Percentiles rank a stretch among this genome's conserved stretches.
These are phyloP conservation scores for Benthosema pterotum DNA, from an alignment of 2,797 vertebrate species.

Conservation along the genomic window DNA sequence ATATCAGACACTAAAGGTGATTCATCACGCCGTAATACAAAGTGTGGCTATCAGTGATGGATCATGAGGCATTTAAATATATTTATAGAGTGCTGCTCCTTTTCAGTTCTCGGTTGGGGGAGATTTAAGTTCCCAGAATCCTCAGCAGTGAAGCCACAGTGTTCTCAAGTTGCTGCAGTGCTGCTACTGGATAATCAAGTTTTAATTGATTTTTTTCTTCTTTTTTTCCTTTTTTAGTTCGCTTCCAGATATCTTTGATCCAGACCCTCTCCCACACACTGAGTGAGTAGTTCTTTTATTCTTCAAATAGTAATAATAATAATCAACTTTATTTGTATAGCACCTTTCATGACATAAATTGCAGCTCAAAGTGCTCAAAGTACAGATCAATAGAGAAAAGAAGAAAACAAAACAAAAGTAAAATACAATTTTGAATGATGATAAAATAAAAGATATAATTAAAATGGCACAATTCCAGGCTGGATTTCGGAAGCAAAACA, in stretches of 20 bases:
- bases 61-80: background rate
- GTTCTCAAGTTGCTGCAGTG: slow-evolving; percentile 4
- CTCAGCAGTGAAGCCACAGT: background rate
- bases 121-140: too few species aligned
- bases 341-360: too few species aligned
- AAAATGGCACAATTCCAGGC: too few species aligned
- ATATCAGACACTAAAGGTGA: background rate
- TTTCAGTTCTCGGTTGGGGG: too few species aligned
- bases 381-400: too few species aligned
- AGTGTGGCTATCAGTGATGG: slow-evolving; percentile 4
- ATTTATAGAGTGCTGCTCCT: background rate
- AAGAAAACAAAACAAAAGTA: too few species aligned
- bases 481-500: too few species aligned
- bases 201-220: slow-evolving; percentile 15
- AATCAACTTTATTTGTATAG: too few species aligned
- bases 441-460: too few species aligned
- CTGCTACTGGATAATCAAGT: background rate
- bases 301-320: too few species aligned
- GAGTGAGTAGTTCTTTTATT: slow-evolving; percentile 61
- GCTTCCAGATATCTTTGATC: slow-evolving; percentile 70
- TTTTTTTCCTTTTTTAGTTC: slow-evolving; percentile 53
- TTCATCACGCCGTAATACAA: background rate
- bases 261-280: slow-evolving; percentile 44
- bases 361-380: too few species aligned
- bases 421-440: too few species aligned